Conservation (phyloP, 1,140 invertebrate genomes). For the Zophobas morio region DNA sequence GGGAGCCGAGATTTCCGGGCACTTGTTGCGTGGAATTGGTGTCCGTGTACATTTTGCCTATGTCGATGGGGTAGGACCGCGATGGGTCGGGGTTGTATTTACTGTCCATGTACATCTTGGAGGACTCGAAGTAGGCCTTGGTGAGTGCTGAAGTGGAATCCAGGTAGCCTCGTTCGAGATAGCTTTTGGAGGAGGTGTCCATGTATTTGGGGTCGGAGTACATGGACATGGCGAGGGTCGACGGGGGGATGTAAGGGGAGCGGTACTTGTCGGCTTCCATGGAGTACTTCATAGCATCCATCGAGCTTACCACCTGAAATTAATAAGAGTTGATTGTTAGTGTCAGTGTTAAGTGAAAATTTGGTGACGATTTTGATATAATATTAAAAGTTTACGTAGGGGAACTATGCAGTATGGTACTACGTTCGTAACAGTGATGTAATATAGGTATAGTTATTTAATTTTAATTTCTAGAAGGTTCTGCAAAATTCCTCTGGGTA, state of each 20-base stretch:
- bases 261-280: conserved; percentile 84
- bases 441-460: too few relatives aligned
- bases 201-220: conserved; percentile 79
- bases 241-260: conserved; percentile 77
- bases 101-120: conserved; percentile 85
- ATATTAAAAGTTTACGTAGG: too few relatives aligned
- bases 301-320: conserved; percentile 78
- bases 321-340: conserved; percentile 33
- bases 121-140: conserved; percentile 84
- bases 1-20: conserved; percentile 68
- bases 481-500: too few relatives aligned
- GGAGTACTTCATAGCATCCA: conserved; percentile 85
- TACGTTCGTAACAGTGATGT: too few relatives aligned
- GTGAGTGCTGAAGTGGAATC: conserved; percentile 79
- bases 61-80: conserved; percentile 73
- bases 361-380: too few relatives aligned
- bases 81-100: conserved; percentile 68
- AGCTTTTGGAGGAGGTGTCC: conserved; percentile 76
- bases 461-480: too few relatives aligned
- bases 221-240: conserved; percentile 77
- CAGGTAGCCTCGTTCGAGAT: conserved; percentile 77
- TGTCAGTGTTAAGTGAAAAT: too few relatives aligned
- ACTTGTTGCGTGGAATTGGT: conserved; percentile 61
- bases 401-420: too few relatives aligned
- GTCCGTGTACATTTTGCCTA: conserved; percentile 77